A percentile compares a stretch with the other conserved stretches of the same genome.
phyloP scores from a whole-genome alignment of 2,113 vertebrate genomes.

The Leptocoma aspasia region DNA sequence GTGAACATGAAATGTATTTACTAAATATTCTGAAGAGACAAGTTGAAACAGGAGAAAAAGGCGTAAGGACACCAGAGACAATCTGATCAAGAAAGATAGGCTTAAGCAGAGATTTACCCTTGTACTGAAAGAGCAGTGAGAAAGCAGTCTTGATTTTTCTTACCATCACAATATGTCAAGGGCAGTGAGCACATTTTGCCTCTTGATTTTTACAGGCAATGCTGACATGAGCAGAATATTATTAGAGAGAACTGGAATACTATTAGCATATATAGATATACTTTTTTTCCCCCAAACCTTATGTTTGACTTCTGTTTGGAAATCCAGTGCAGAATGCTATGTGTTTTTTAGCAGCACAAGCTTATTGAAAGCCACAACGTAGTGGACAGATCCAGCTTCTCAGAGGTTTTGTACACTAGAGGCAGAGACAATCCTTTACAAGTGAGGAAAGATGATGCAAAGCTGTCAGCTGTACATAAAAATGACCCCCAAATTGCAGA shows the following conservation, averaged over 20 bases:
- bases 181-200: constrained; percentile 9
- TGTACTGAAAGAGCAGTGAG: background rate
- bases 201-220: constrained; percentile 59
- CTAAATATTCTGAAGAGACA: constrained; percentile 50
- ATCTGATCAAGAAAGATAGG: constrained; percentile 41
- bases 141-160: constrained; percentile 60
- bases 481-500: constrained; percentile 59
- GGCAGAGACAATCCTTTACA: background rate
- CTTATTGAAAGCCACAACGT: background rate
- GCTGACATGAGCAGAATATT: constrained; percentile 19
- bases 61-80: background rate
- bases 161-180: constrained; percentile 49
- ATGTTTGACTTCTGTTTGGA: background rate
- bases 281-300: background rate
- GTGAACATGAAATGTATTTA: constrained; percentile 55
- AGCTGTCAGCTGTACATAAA: constrained; percentile 67
- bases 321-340: background rate
- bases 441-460: constrained; percentile 23
- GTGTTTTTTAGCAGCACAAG: background rate
- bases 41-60: constrained; percentile 46
- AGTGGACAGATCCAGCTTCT: background rate
- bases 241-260: background rate
- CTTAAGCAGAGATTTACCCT: constrained; percentile 18
- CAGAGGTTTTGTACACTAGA: background rate
- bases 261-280: constrained; percentile 17